A percentile compares a stretch with the other conserved stretches of the same genome.
phyloP scores from a whole-genome alignment of 2,113 vertebrate genomes.

The Agapornis roseicollis region DNA sequence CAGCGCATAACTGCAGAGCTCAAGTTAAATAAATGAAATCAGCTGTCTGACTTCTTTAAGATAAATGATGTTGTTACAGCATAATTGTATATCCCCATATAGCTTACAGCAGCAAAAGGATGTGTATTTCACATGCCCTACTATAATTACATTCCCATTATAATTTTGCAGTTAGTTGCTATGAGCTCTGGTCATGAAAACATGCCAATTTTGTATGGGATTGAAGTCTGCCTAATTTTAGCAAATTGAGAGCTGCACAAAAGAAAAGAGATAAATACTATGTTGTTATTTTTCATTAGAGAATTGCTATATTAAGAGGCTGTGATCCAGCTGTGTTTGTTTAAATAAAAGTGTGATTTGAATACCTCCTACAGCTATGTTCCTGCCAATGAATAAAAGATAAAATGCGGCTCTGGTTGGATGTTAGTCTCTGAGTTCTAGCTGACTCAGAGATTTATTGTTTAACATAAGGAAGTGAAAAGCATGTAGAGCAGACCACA shows the following conservation, averaged over 20 bases:
- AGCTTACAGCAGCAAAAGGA: slow-evolving; percentile 79
- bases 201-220: slow-evolving; percentile 81
- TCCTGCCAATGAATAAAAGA: slow-evolving; percentile 86
- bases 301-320: slow-evolving; percentile 86
- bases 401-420: slow-evolving; percentile 74
- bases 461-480: slow-evolving; percentile 81
- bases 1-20: slow-evolving; percentile 63
- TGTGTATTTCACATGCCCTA: slow-evolving; percentile 80
- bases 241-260: slow-evolving; percentile 84
- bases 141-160: slow-evolving; percentile 81
- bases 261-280: slow-evolving; percentile 85
- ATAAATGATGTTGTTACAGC: slow-evolving; percentile 79
- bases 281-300: slow-evolving; percentile 87
- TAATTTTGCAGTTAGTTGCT: slow-evolving; percentile 85
- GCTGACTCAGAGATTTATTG: slow-evolving; percentile 84
- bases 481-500: slow-evolving; percentile 79
- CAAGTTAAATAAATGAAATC: slow-evolving; percentile 77
- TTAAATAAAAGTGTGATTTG: slow-evolving; percentile 89
- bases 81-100: slow-evolving; percentile 77
- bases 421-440: slow-evolving; percentile 76
- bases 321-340: slow-evolving; percentile 87
- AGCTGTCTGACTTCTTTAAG: slow-evolving; percentile 76
- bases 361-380: slow-evolving; percentile 86
- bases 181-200: slow-evolving; percentile 84
- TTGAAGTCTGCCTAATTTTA: slow-evolving; percentile 85